Percentiles rank a stretch among this genome's conserved stretches.
Conservation (phyloP, 2,888 invertebrate genomes). For the Tenthredo scrophulariae region DNA sequence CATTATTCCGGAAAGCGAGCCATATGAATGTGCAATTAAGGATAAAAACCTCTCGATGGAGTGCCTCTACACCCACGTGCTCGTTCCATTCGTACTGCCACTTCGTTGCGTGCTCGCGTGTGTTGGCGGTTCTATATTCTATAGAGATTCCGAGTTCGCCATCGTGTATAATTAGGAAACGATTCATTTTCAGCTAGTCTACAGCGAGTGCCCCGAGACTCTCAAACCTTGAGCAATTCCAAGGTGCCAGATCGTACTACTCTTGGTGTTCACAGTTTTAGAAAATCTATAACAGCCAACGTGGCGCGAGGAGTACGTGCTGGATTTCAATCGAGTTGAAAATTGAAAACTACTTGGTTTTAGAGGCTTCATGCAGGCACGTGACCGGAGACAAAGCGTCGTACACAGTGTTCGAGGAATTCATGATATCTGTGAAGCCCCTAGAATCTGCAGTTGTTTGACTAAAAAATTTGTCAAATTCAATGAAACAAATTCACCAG, state of each 20-base stretch:
- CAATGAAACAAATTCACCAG: background rate
- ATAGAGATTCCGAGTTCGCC: slow-evolving; percentile 18
- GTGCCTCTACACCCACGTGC: slow-evolving; percentile 19
- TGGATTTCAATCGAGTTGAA: slow-evolving; percentile 35
- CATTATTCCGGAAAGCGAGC: slow-evolving; percentile 44
- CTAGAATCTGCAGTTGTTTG: slow-evolving; percentile 3
- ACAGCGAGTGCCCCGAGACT: background rate
- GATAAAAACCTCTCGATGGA: slow-evolving; percentile 59
- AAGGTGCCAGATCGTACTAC: slow-evolving; percentile 2
- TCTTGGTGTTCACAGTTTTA: slow-evolving; percentile 5
- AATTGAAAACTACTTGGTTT: slow-evolving; percentile 23
- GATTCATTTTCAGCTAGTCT: slow-evolving; percentile 44
- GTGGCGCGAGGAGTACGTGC: slow-evolving; percentile 7
- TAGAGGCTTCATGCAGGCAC: slow-evolving; percentile 11
- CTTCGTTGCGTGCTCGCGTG: slow-evolving; percentile 11
- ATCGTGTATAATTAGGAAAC: slow-evolving; percentile 52
- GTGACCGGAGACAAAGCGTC: slow-evolving; percentile 27
- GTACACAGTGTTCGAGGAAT: background rate
- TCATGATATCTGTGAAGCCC: background rate
- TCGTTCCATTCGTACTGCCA: background rate
- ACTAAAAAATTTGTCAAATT: background rate
- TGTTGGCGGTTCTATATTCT: slow-evolving; percentile 1
- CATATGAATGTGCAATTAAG: slow-evolving; percentile 61
- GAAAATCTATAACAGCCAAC: slow-evolving; percentile 41
- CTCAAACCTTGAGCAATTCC: slow-evolving; percentile 13